Base-by-base conservation (phyloP, 2,888 invertebrate genomes). In the Xestia c-nigrum region DNA sequence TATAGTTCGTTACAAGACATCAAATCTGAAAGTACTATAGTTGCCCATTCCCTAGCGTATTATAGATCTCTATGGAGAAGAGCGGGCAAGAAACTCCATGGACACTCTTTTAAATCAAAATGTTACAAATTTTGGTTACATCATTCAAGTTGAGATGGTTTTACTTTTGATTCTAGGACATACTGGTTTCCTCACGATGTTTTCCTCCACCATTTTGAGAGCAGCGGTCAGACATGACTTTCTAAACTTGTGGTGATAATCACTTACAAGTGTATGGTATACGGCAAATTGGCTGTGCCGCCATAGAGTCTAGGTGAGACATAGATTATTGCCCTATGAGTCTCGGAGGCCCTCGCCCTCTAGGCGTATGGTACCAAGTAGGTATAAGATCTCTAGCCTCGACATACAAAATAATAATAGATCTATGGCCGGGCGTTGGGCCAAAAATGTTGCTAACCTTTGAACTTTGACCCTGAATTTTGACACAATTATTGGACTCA, bases 371-470 rank as follows among this genome's bases (percentile, higher is more conserved):
- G 21, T 67, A 47, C 19, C 7, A 5, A 59, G 43, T 38, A 46
- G 21, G 21, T 59, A 59, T 43, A 65, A 31, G 31, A 71, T 47
- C 46, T 46, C 52, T 52, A 47, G 52, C 70, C 64, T 55, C 52
- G 24, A 47, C 40, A 59, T n/a, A 47, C 24, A 65, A 21, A 64
- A 24, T 38, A 16, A 47, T 40, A 50, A 21, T 65, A 31, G 63
- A 63, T 6, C 38, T 12, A 52, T 61, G 59, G 78, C 68, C 21
- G 16, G 3, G 3, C 40, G 70, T 63, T 21, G 21, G 38, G 40
- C 78, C 55, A 78, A 78, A 71, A 77, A 55, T 78, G 71, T 71
- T 64, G 31, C 70, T 38, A 57, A 57, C 78, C 78, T 40, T 64
- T 64, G 78, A 78, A 70, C 78, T 55, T 77, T 78, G 71, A 57